Percentiles rank a stretch among this genome's conserved stretches.
Conservation (phyloP, 2,888 invertebrate genomes). For the Scrobipalpa atriplicella region DNA sequence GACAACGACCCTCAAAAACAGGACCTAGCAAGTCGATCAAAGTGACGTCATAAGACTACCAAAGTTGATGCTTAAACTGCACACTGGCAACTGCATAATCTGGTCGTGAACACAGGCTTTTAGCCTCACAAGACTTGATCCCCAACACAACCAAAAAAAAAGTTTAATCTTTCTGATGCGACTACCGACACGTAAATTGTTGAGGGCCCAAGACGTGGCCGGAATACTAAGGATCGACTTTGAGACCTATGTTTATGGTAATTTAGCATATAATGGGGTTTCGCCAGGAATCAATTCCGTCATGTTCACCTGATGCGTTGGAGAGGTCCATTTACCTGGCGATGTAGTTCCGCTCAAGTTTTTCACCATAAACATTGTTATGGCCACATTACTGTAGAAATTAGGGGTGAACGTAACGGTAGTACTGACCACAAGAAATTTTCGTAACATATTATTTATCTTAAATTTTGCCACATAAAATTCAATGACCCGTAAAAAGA, state of each 20-base stretch:
- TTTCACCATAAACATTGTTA: conserved; percentile 32
- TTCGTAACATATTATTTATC: background rate
- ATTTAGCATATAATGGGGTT: conserved; percentile 44
- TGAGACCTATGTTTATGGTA: conserved; percentile 45
- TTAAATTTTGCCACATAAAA: conserved; percentile 9
- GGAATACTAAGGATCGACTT: conserved; percentile 42
- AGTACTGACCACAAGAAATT: conserved; percentile 22
- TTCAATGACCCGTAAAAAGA: conserved; percentile 3
- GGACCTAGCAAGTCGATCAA: conserved; percentile 3
- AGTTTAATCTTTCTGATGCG: conserved; percentile 45
- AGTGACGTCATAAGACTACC: conserved; percentile 7
- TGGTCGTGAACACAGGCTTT: conserved; percentile 18
- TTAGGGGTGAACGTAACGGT: conserved; percentile 28
- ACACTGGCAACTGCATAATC: conserved; percentile 15
- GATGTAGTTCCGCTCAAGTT: conserved; percentile 36
- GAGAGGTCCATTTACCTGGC: conserved; percentile 40
- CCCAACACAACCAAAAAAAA: conserved; percentile 36
- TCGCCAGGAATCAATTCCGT: conserved; percentile 38
- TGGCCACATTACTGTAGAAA: conserved; percentile 27
- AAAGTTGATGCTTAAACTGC: conserved; percentile 8
- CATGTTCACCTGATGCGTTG: conserved; percentile 38
- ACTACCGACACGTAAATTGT: conserved; percentile 48
- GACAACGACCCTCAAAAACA: background rate
- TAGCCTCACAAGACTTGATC: conserved; percentile 13
- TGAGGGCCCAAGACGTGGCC: conserved; percentile 32